Percentiles rank a stretch among this genome's conserved stretches.
Conservation (phyloP, 2,888 invertebrate species). For the Acholoe squamosa region DNA sequence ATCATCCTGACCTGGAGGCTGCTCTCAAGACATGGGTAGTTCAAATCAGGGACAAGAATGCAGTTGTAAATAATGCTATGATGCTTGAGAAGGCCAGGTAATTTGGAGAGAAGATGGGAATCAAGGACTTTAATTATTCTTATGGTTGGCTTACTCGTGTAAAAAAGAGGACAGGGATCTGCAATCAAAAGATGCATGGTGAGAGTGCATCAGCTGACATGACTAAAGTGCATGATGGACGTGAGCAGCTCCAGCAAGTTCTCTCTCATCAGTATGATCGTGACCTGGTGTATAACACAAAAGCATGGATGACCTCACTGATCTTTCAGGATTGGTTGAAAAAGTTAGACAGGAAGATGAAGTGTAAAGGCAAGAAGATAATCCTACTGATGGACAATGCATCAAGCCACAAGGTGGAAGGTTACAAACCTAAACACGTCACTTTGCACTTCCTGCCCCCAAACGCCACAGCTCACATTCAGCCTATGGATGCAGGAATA, state of each 20-base stretch:
- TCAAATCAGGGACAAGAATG: background rate
- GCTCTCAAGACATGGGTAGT: slow-evolving; percentile 30
- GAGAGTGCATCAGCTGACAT: slow-evolving; percentile 2
- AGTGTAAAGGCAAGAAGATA: slow-evolving; percentile 53
- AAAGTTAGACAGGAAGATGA: slow-evolving; percentile 64
- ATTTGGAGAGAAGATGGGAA: background rate
- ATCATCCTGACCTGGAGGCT: background rate
- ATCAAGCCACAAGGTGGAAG: slow-evolving; percentile 63
- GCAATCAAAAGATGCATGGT: background rate
- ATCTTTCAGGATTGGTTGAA: slow-evolving; percentile 69
- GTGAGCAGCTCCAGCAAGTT: slow-evolving; percentile 22
- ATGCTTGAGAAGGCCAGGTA: slow-evolving; percentile 39
- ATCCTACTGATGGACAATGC: slow-evolving; percentile 69
- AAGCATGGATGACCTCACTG: slow-evolving; percentile 71
- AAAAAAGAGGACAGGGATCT: slow-evolving; percentile 25
- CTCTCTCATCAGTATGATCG: slow-evolving; percentile 66
- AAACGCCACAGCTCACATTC: slow-evolving; percentile 70
- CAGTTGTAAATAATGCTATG: slow-evolving; percentile 39
- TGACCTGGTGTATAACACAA: slow-evolving; percentile 69
- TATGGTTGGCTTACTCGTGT: slow-evolving; percentile 19
- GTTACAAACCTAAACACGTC: slow-evolving; percentile 64
- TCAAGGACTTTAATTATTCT: slow-evolving; percentile 29
- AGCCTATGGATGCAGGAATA: slow-evolving; percentile 71
- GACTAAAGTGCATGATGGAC: background rate
- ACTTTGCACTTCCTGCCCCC: slow-evolving; percentile 68